phyloP scores from a whole-genome alignment of 2,888 invertebrate genomes.

The Coelopa pilipes region DNA sequence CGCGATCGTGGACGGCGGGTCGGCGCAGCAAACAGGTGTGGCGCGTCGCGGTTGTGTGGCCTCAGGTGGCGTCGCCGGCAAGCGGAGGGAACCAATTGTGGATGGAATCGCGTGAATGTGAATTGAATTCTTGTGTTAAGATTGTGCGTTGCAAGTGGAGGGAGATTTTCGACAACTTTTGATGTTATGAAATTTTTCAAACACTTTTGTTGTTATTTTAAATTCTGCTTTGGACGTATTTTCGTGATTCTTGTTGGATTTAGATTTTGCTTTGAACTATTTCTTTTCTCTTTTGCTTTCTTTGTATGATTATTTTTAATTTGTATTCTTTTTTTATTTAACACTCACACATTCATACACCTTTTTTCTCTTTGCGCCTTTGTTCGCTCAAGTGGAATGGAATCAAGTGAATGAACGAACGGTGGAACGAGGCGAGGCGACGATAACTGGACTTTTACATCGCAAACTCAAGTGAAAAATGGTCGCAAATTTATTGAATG shows the following conservation, averaged over 20 bases:
- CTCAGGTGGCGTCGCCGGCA: constrained; percentile 20
- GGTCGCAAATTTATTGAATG: constrained; percentile 37
- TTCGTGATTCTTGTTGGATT: constrained; percentile 43
- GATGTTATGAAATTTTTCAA: background rate
- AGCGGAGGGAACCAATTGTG: constrained; percentile 46
- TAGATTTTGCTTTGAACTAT: constrained; percentile 42
- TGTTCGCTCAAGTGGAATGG: constrained; percentile 39
- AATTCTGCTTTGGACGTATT: constrained; percentile 47
- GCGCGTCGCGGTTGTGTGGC: constrained; percentile 3
- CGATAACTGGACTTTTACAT: constrained; percentile 20
- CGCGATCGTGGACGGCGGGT: constrained; percentile 31
- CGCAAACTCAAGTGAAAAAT: constrained; percentile 40
- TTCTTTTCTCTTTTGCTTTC: constrained; percentile 41
- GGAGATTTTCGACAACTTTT: constrained; percentile 51
- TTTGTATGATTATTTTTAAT: constrained; percentile 36
- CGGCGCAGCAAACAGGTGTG: background rate
- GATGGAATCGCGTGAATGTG: constrained; percentile 57
- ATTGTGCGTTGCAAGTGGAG: constrained; percentile 54
- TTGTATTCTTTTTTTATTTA: constrained; percentile 35
- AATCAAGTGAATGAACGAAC: constrained; percentile 22
- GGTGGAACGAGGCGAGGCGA: background rate
- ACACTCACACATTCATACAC: background rate
- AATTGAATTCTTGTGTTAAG: constrained; percentile 35
- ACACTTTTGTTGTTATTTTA: constrained; percentile 10
- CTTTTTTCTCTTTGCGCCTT: constrained; percentile 38